These are phyloP conservation scores for Emydocephalus ijimae DNA, from an alignment of 2,113 vertebrate genomes.

Conservation along the genomic window DNA sequence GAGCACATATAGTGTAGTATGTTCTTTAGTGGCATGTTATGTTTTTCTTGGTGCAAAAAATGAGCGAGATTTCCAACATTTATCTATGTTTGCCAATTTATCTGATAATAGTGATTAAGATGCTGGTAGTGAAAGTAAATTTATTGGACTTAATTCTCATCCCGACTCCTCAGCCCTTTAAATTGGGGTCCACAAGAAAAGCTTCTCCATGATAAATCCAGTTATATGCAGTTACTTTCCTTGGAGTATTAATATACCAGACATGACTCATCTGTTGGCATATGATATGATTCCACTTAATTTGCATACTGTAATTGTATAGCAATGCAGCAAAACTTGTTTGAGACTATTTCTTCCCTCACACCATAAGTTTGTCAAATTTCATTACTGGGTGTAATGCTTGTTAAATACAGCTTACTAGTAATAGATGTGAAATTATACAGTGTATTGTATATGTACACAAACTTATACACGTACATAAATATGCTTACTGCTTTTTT, in stretches of 20 bases:
- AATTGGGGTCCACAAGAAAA: not conserved
- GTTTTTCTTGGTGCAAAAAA: not conserved
- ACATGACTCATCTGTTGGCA: slow-evolving; percentile 52
- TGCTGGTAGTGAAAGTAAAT: slow-evolving; percentile 1
- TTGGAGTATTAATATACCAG: slow-evolving; percentile 39
- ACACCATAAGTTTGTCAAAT: slow-evolving; percentile 42
- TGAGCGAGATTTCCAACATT: not conserved
- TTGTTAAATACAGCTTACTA: slow-evolving; percentile 63
- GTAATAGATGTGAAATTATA: slow-evolving; percentile 51
- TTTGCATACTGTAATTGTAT: slow-evolving; percentile 34
- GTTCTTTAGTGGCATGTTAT: not conserved
- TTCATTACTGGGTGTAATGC: slow-evolving; percentile 47
- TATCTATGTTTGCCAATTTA: not conserved
- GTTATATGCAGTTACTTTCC: slow-evolving; percentile 12
- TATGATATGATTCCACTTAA: slow-evolving; percentile 42
- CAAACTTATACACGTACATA: slow-evolving; percentile 45
- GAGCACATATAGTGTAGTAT: not conserved
- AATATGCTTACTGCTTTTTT: not conserved
- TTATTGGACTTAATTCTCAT: not conserved
- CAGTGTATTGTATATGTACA: slow-evolving; percentile 29
- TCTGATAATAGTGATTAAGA: not conserved
- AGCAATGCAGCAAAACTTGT: slow-evolving; percentile 40
- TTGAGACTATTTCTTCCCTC: slow-evolving; percentile 44
- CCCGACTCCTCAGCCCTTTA: not conserved
- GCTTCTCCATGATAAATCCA: not conserved